These are phyloP conservation scores for Thera obeliscata DNA, from an alignment of 2,888 invertebrate species.

Conservation along the genomic window DNA sequence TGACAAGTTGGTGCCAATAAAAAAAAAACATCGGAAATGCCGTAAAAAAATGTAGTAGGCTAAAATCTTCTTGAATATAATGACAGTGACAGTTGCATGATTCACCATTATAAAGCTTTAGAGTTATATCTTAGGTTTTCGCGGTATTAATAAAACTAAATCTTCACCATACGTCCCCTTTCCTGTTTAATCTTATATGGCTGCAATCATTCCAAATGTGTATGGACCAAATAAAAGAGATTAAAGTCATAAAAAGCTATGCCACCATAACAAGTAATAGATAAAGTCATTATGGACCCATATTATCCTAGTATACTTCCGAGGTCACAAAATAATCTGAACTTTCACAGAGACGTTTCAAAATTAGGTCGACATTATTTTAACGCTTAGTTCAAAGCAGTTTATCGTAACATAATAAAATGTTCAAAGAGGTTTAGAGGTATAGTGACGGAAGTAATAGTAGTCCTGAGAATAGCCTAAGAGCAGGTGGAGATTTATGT, in stretches of 20 bases:
- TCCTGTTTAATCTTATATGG: slow-evolving; percentile 19
- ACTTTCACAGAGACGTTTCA: slow-evolving; percentile 9
- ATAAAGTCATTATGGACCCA: slow-evolving; percentile 14
- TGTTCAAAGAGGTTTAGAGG: slow-evolving; percentile 52
- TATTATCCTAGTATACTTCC: slow-evolving; percentile 7
- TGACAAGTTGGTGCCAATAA: no score
- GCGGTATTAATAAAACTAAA: slow-evolving; percentile 13
- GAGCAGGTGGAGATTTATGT: neutral
- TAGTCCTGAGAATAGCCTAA: slow-evolving; percentile 7
- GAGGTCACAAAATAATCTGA: slow-evolving; percentile 8
- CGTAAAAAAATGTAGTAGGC: neutral
- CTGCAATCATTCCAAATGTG: slow-evolving; percentile 24
- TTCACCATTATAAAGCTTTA: slow-evolving; percentile 2
- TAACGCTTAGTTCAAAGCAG: slow-evolving; percentile 31
- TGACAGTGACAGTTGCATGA: neutral
- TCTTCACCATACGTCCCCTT: slow-evolving; percentile 10
- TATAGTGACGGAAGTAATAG: slow-evolving; percentile 41
- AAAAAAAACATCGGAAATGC: no score
- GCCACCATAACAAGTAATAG: slow-evolving; percentile 16
- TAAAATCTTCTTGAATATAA: neutral
- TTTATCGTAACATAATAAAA: slow-evolving; percentile 46
- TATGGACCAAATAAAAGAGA: slow-evolving; percentile 28
- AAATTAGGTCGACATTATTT: slow-evolving; percentile 33
- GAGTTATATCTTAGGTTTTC: slow-evolving; percentile 8
- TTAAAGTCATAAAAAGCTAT: slow-evolving; percentile 29